Conservation (phyloP, 1,140 invertebrate genomes). For the Halictus rubicundus region DNA sequence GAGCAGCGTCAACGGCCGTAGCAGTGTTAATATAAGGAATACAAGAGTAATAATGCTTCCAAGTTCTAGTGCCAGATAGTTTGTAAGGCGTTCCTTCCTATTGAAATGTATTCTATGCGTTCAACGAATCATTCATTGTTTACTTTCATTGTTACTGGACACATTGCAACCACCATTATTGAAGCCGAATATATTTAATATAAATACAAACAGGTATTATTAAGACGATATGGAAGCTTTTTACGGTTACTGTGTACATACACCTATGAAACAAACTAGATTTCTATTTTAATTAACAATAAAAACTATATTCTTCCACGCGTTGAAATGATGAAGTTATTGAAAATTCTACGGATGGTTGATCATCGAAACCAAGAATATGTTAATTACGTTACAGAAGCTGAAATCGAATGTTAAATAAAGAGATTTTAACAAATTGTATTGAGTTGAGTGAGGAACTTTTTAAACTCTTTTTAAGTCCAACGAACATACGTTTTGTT, state of each 20-base stretch:
- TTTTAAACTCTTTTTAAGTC: no score
- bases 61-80: no score
- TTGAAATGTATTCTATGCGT: not conserved
- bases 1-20: no score
- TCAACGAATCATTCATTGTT: not conserved
- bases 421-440: not conserved
- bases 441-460: no score
- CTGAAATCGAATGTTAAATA: not conserved
- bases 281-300: constrained; percentile 31
- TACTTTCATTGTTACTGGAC: not conserved
- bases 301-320: constrained; percentile 35
- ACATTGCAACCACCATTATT: constrained; percentile 23
- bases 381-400: constrained; percentile 18
- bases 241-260: constrained; percentile 42
- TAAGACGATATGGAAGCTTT: constrained; percentile 1
- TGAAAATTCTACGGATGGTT: constrained; percentile 16
- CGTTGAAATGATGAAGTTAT: constrained; percentile 22
- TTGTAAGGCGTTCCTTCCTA: no score
- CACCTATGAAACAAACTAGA: not conserved
- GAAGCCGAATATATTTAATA: constrained; percentile 16
- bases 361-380: not conserved
- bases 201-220: not conserved
- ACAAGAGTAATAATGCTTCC: no score
- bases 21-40: no score
- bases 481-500: no score